Conservation (phyloP, 2,797 vertebrate species). For the Taeniopygia guttata region DNA sequence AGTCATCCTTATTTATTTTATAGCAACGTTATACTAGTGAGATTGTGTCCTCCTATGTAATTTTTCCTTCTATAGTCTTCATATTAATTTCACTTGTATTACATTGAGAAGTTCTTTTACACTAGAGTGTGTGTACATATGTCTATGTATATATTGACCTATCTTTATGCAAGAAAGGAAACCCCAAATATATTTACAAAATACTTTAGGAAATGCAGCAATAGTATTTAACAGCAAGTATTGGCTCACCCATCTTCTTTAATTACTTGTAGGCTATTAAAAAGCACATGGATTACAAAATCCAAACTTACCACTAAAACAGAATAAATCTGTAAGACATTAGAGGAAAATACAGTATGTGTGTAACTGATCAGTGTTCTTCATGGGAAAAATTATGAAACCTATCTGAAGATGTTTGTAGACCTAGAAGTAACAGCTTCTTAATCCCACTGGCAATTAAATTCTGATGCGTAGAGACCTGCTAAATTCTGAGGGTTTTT, state of each 20-base stretch:
- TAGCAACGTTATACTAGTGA: background rate
- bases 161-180: background rate
- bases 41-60: background rate
- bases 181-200: background rate
- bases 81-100: background rate
- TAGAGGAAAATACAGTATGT: rapidly evolving
- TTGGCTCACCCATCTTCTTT: background rate
- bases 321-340: background rate
- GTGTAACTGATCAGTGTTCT: background rate
- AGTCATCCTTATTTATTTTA: slow-evolving; percentile 5
- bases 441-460: background rate
- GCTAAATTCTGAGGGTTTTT: background rate
- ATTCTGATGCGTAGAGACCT: too few species aligned
- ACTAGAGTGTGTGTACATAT: rapidly evolving
- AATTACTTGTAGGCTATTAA: background rate
- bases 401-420: background rate
- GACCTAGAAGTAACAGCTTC: background rate
- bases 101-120: background rate
- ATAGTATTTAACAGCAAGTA: background rate
- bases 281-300: background rate
- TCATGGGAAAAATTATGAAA: background rate
- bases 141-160: background rate
- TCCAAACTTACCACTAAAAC: background rate
- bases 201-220: background rate
- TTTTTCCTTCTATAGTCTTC: background rate